Conservation (phyloP, 2,797 vertebrate species). For the Sarcophilus harrisii region DNA sequence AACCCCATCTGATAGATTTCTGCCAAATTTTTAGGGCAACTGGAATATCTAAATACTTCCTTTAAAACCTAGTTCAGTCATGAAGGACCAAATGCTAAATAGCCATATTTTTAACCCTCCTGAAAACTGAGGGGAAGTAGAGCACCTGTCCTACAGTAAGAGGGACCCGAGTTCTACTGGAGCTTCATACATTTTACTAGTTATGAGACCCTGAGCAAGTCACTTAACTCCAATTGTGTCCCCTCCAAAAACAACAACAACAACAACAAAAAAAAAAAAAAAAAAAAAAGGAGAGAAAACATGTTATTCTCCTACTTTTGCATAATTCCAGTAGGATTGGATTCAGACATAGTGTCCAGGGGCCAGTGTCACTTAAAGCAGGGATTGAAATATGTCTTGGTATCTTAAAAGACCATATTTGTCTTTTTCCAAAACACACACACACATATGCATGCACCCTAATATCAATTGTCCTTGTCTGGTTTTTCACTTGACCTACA, state of each 20-base stretch:
- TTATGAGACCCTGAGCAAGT: background rate
- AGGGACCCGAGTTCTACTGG: background rate
- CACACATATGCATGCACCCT: background rate
- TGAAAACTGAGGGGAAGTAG: background rate
- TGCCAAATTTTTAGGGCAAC: background rate
- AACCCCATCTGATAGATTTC: background rate
- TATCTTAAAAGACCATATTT: background rate
- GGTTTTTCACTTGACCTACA: background rate
- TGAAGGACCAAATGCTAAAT: background rate
- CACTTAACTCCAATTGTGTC: background rate
- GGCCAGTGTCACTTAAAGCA: background rate
- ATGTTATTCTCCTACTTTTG: background rate
- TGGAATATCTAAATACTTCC: background rate
- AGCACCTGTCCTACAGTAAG: background rate
- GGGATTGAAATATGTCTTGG: background rate
- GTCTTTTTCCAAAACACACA: background rate
- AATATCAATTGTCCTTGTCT: background rate
- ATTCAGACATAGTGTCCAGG: background rate
- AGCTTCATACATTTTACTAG: background rate
- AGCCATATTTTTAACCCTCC: background rate
- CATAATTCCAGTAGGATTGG: background rate
- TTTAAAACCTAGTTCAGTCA: background rate
- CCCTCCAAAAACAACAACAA: background rate
- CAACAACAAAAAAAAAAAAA: too few species aligned
- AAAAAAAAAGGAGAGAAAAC: background rate